phyloP scores from a whole-genome alignment of 2,888 invertebrate genomes.

The Zeuzera pyrina region DNA sequence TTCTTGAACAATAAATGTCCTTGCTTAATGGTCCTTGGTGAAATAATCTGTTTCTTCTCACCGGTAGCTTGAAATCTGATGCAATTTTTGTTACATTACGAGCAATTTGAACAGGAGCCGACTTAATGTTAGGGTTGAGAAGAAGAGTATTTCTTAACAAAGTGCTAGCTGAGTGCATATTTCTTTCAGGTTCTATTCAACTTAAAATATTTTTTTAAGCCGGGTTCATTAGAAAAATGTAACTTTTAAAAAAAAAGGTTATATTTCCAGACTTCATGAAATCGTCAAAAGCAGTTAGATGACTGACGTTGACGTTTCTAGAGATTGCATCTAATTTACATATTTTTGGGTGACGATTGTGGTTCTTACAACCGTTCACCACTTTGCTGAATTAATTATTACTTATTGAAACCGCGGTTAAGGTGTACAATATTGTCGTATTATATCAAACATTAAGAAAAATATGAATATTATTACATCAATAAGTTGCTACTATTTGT shows the following conservation, averaged over 20 bases:
- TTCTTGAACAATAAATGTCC: constrained; percentile 17
- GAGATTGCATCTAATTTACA: no score
- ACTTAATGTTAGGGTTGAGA: constrained; percentile 41
- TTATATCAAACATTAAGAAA: no score
- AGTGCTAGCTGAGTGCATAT: constrained; percentile 55
- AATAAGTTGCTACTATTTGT: no score
- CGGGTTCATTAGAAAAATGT: constrained; percentile 33
- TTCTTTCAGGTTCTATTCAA: constrained; percentile 9
- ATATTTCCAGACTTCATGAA: constrained; percentile 47
- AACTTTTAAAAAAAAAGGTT: constrained; percentile 34
- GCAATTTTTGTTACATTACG: constrained; percentile 58
- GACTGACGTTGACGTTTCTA: not conserved
- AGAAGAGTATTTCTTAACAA: constrained; percentile 45
- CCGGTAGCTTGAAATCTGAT: constrained; percentile 47
- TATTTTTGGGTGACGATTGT: no score
- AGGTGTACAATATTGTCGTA: no score
- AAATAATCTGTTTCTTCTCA: constrained; percentile 16
- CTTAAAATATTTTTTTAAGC: constrained; percentile 13
- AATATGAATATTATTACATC: no score
- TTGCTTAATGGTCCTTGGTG: constrained; percentile 3
- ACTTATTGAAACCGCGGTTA: no score
- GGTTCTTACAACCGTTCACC: no score
- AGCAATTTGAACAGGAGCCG: constrained; percentile 29
- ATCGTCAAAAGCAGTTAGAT: no score
- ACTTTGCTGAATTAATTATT: no score